phyloP scores from a whole-genome alignment of 2,888 invertebrate species.

The Zeuzera pyrina region DNA sequence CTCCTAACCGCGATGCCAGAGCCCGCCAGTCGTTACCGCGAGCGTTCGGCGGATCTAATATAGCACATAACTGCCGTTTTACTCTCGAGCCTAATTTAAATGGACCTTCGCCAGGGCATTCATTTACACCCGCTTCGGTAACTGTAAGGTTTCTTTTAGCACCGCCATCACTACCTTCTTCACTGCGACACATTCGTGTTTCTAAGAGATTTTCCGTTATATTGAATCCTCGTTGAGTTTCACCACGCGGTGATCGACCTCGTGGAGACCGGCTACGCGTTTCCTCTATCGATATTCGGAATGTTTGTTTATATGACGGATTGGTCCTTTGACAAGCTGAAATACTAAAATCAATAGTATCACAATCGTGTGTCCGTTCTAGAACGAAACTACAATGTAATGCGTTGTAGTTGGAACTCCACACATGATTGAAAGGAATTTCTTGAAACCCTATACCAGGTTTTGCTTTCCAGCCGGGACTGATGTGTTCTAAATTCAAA shows the following conservation, averaged over 20 bases:
- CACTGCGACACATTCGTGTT: conserved; percentile 59
- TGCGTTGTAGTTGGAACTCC: conserved; percentile 89
- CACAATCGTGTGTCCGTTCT: conserved; percentile 77
- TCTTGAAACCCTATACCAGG: conserved; percentile 91
- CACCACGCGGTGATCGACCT: conserved; percentile 60
- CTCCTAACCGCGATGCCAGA: conserved; percentile 92
- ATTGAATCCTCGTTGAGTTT: conserved; percentile 62
- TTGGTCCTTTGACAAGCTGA: conserved; percentile 64
- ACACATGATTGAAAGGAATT: conserved; percentile 92
- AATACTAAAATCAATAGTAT: conserved; percentile 59
- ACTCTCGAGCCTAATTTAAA: conserved; percentile 74
- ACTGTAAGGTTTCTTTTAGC: conserved; percentile 70
- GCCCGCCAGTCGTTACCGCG: conserved; percentile 97
- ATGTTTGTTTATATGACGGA: conserved; percentile 65
- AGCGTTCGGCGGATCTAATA: conserved; percentile 93
- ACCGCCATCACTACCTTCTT: conserved; percentile 59
- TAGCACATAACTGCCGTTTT: conserved; percentile 70
- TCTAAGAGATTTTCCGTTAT: conserved; percentile 65
- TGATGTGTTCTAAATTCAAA: conserved; percentile 90
- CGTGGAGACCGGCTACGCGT: conserved; percentile 58
- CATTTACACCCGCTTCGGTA: conserved; percentile 74
- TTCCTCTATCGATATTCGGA: conserved; percentile 62
- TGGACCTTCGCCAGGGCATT: conserved; percentile 73
- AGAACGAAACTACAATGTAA: conserved; percentile 93
- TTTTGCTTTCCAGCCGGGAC: conserved; percentile 91